A percentile compares a stretch with the other conserved stretches of the same genome.
Conservation (phyloP, 2,797 vertebrate genomes). For the Pempheris klunzingeri region DNA sequence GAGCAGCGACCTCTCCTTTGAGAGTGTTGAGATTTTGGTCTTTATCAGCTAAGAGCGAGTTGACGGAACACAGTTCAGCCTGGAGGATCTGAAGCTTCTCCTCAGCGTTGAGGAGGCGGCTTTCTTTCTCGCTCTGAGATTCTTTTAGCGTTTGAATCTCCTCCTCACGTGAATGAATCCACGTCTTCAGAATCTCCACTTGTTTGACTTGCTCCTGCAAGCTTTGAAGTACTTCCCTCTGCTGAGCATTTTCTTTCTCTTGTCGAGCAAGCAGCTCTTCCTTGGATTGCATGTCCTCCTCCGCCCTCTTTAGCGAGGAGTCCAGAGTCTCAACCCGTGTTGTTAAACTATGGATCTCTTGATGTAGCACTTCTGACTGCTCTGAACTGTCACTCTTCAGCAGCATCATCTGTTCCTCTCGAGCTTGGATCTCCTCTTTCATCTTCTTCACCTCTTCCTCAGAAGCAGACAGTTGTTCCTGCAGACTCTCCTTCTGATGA, state of each 20-base stretch:
- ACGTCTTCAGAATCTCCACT: conserved; percentile 44
- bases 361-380: conserved; percentile 44
- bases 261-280: conserved; percentile 56
- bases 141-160: conserved; percentile 50
- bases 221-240: conserved; percentile 32
- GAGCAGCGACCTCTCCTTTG: conserved; percentile 73
- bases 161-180: conserved; percentile 27
- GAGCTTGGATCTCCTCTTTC: conserved; percentile 46
- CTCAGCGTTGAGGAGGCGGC: conserved; percentile 41
- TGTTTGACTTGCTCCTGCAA: conserved; percentile 54
- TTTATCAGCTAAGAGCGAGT: conserved; percentile 49
- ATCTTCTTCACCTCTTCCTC: conserved; percentile 51
- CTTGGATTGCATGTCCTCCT: conserved; percentile 50
- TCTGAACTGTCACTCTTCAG: conserved; percentile 45
- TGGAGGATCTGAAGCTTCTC: conserved; percentile 56
- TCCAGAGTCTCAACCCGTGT: conserved; percentile 43
- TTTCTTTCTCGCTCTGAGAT: conserved; percentile 42
- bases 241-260: conserved; percentile 26
- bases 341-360: conserved; percentile 81
- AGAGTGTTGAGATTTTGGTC: conserved; percentile 71
- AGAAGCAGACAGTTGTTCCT: conserved; percentile 43
- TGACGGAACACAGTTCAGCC: conserved; percentile 53
- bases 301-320: conserved; percentile 34
- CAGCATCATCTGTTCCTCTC: conserved; percentile 57
- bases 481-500: conserved; percentile 50